Evolutionary conservation across 2,888 invertebrate species (phyloP), one percentile per base, ranked within the genome.

Genomic region (Uloborus plumipes): DNA sequence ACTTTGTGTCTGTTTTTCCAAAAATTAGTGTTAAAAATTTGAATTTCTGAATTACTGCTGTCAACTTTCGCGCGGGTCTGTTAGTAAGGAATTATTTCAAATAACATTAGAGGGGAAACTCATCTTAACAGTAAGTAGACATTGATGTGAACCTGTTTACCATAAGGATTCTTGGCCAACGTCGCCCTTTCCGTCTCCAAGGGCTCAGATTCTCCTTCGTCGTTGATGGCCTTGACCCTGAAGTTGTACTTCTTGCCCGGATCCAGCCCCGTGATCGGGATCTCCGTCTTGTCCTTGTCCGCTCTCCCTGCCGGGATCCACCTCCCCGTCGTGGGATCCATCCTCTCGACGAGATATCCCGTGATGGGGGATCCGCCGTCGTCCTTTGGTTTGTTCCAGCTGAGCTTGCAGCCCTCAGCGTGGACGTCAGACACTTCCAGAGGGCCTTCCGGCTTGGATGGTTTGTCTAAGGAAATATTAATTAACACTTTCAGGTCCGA

Each of bases 231-330:
- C 86, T 95, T 93, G 62, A 90, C 90, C 50, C 98, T 93, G 91
- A 98, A 97, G 91, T 96, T 96, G 91, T 98, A 98, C 87, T 96
- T 95, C 88, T 96, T 97, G 89, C 96, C 97, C 39, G 94, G 94
- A 79, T 93, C 91, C 26, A 98, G 92, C 87, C 96, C 96, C 87
- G 94, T 94, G 50, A 96, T 70, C 4, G 74, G 74, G 9, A 67
- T 95, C 89, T 96, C 95, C 88, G 93, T 94, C 64, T 91, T 92
- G 51, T 92, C 91, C 70, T 94, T 93, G 88, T 94, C 92, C 67
- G 92, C 93, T 51, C 91, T 90, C 86, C 92, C 90, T 50, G 95
- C 93, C 90, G 96, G 95, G 84, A 93, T 95, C 96, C 97, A 97
- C 84, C 95, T 95, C 86, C 90, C 90, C 87, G 91, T 90, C 3